Base-by-base conservation (phyloP, 2,888 invertebrate genomes). In the Cetonia aurata region DNA sequence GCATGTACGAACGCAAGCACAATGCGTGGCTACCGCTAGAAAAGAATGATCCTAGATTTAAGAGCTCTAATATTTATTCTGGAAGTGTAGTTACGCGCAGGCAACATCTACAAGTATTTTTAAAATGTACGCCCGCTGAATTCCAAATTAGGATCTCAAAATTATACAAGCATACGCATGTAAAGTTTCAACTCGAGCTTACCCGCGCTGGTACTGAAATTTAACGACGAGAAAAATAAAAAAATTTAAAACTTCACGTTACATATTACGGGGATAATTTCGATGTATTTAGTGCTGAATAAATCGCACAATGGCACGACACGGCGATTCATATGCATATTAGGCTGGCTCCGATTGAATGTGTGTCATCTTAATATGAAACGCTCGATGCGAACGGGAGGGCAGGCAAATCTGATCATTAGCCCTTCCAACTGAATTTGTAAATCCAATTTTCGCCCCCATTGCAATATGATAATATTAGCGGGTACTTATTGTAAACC, bases 401-500 rank as follows among this genome's bases (percentile, higher is more conserved):
- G 80, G 80, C 83, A 83, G 83, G 83, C 83, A 84, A 85, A 85
- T 85, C 84, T 83, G 84, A 84, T 84, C 84, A 85, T 78, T 80
- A 79, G 81, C 83, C 82, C 83, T 82, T 82, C 79, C 82, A 81
- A 82, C 82, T 82, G 83, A 84, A 84, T 82, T 84, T 82, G 82
- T 81, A 84, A 86, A 86, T 86, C 85, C 83, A 85, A 86, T 86
- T 85, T 82, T 56, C 79, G 78, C 79, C 80, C 83, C 80, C 80
- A 82, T 79, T 80, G 80, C 82, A 80, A 82, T 82, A 82, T 85
- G 85, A 85, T 86, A 83, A 83, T 86, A 86, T 86, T 86, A 86
- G 83, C 82, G 81, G 81, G 82, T 82, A 84, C 85, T 85, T 85
- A 86, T 86, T 86, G 86, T 86, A 86, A 86, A 86, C 85, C 85